Evolutionary conservation across 2,888 invertebrate genomes (phyloP), one percentile per base, ranked within the genome.

Genomic region (Phlogophora meticulosa): DNA sequence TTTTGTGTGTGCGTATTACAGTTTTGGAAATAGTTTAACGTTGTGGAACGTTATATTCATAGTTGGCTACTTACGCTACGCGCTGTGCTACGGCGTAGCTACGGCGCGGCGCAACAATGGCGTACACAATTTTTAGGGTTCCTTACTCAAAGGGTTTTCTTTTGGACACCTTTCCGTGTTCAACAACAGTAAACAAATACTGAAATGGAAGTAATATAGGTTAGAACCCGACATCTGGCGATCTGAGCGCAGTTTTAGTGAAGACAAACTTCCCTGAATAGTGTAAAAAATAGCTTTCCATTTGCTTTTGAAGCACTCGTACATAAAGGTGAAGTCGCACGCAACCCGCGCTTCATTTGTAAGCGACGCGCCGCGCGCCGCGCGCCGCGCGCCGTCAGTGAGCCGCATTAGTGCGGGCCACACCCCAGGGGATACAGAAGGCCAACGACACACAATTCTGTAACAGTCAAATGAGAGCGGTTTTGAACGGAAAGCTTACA

Each of bases 291-390:
- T 24, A 10, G 24, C 4, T 60, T 46, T 15, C 17, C 36, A 3
- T 13, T 17, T 2, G 28, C 40, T 45, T 28, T 17, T 10, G 17
- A 66, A 42, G n/a, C 22, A 48, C 9, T 52, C 20, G 34, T 20
- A n/a, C 20, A 24, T 7, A 45, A 11, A 48, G 36, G 24, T 32
- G 10, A 38, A 36, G 56, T n/a, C 32, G 28, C 71, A 70, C 77
- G 77, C 76, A n/a, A 76, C 22, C 34, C 56, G 56, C 51, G 71
- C 17, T 69, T 70, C 72, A 72, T 76, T 72, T 72, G 72, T 73
- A 62, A 62, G 53, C 45, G 43, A 70, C 72, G 57, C n/a, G n/a
- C n/a, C 66, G 28, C 66, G 28, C 56, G n/a, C n/a, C n/a, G n/a
- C n/a, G n/a, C n/a, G n/a, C n/a, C n/a, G n/a, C 66, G 28, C 66